Base-by-base conservation (phyloP, 2,888 invertebrate genomes). In the Archips xylosteana region DNA sequence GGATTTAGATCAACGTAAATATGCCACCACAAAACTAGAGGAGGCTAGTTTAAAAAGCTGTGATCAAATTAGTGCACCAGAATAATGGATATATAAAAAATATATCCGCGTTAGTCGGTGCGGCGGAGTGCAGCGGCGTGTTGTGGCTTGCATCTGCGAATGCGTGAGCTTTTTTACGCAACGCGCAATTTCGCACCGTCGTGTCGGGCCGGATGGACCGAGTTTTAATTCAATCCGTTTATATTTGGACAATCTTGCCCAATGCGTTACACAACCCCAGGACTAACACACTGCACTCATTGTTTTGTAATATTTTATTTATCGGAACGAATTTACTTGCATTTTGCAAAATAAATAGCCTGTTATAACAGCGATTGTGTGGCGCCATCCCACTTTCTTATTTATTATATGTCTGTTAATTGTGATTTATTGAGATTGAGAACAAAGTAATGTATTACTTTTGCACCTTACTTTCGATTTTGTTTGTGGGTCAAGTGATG, bases 201-300 rank as follows among this genome's bases (percentile, higher is more conserved):
- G 82, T 85, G 85, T 86, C 80, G 82, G 54, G n/a, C 85, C 87
- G 85, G 85, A 87, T 85, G 83, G 81, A 81, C 81, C 76, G 82
- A 82, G 81, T 79, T 73, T 61, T 82, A 85, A 82, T 87, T 87
- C 87, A 85, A 86, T 86, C 85, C 85, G 87, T 85, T 83, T 88
- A 87, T 83, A 86, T 89, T 90, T 88, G 88, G 86, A 84, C 87
- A 89, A 87, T 86, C 79, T 93, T 94, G 86, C 89, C 83, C 89
- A 92, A 94, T 83, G 76, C 69, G 78, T 92, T 93, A 90, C 87
- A 89, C 86, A 93, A 94, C 84, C 86, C 79, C 87, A 91, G 93
- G 93, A 93, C 89, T 87, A 90, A 89, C 86, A 82, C 83, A 81
- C 77, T 85, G 83, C 82, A 86, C 84, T 87, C 81, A 83, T 82